These are phyloP conservation scores for Physella acuta DNA, from an alignment of 1,140 invertebrate species.

Conservation along the genomic window DNA sequence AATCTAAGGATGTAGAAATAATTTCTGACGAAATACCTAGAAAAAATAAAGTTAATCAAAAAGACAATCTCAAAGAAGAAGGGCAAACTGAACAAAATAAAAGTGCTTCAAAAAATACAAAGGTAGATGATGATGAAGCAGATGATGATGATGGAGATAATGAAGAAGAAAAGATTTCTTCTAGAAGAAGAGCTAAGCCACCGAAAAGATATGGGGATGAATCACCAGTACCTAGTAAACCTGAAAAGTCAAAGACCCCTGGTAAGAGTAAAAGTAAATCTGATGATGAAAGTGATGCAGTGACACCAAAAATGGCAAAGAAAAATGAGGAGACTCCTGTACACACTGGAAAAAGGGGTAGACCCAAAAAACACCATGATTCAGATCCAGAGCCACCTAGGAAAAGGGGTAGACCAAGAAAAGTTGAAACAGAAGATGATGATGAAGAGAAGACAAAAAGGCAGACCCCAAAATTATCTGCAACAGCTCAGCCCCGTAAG, in stretches of 20 bases:
- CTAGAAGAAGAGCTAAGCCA: constrained; percentile 20
- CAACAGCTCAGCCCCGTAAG: not conserved
- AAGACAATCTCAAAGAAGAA: constrained; percentile 17
- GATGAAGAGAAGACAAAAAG: constrained; percentile 12
- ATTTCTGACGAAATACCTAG: constrained; percentile 12
- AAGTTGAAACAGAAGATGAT: constrained; percentile 27
- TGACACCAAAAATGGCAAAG: constrained; percentile 1
- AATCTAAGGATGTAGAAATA: constrained; percentile 5
- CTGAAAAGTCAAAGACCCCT: constrained; percentile 22
- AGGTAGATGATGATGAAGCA: constrained; percentile 17
- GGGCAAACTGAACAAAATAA: constrained; percentile 1
- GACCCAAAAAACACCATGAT: constrained; percentile 26
- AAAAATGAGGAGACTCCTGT: constrained; percentile 18
- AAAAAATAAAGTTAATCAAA: constrained; percentile 12
- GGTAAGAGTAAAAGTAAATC: constrained; percentile 16
- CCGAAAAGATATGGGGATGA: constrained; percentile 29
- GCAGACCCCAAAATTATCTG: not conserved
- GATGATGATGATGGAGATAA: constrained; percentile 19
- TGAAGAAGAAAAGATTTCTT: constrained; percentile 22
- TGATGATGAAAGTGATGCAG: constrained; percentile 12
- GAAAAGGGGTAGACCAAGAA: constrained; percentile 26
- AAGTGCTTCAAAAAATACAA: constrained; percentile 15
- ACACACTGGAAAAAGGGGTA: constrained; percentile 27
- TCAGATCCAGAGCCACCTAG: not conserved
- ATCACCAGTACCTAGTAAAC: constrained; percentile 24